phyloP scores from a whole-genome alignment of 23 tunicate species.

The Halocynthia aurantium region DNA sequence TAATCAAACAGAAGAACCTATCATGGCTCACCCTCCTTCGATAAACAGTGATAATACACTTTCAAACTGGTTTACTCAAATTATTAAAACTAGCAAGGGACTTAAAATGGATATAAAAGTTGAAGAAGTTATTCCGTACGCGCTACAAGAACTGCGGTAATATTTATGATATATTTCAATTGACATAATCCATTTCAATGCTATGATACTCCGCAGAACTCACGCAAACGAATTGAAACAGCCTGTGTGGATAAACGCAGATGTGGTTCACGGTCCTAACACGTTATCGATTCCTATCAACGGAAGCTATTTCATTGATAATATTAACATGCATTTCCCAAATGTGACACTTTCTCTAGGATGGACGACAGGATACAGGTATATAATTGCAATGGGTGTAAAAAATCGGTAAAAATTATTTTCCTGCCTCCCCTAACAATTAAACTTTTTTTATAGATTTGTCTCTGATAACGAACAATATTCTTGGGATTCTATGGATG shows the following conservation, averaged over 20 bases:
- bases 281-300: slow-evolving; percentile 27
- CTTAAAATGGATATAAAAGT: slow-evolving; percentile 71
- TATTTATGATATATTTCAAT: not conserved
- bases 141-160: slow-evolving; percentile 39
- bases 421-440: not conserved
- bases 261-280: slow-evolving; percentile 59
- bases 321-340: slow-evolving; percentile 52
- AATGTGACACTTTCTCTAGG: slow-evolving; percentile 74
- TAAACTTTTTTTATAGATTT: not conserved
- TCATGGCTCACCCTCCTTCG: slow-evolving; percentile 73
- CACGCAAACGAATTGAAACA: slow-evolving; percentile 23
- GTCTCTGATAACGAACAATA: slow-evolving; percentile 23
- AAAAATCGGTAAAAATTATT: not conserved
- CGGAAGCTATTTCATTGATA: slow-evolving; percentile 16
- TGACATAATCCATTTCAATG: not conserved
- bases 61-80: slow-evolving; percentile 52
- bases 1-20: slow-evolving; percentile 38
- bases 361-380: slow-evolving; percentile 74
- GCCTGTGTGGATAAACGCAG: slow-evolving; percentile 91
- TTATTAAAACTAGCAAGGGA: slow-evolving; percentile 32
- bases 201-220: not conserved
- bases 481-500: slow-evolving; percentile 82
- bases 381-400: slow-evolving; percentile 1
- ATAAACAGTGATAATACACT: slow-evolving; percentile 36
- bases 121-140: slow-evolving; percentile 57